These are phyloP conservation scores for Tetraodon nigroviridis DNA, from an alignment of 2,113 vertebrate species.

Conservation along the genomic window DNA sequence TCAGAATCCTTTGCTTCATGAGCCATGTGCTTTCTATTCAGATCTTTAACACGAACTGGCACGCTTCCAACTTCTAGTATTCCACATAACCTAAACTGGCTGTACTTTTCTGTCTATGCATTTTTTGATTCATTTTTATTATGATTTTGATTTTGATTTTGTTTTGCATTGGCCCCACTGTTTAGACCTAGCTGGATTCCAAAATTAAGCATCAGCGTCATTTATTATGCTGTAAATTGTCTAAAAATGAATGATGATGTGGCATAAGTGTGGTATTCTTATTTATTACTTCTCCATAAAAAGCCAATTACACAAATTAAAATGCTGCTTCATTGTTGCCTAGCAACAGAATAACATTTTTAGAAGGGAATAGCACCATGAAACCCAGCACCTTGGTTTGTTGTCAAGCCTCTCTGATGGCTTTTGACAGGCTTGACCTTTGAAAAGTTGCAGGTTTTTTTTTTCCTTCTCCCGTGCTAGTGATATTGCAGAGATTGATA, in stretches of 20 bases:
- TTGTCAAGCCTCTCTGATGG: slow-evolving; percentile 23
- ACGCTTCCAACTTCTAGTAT: not conserved
- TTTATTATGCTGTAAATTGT: too few relatives aligned
- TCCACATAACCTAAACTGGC: not conserved
- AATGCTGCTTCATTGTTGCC: slow-evolving; percentile 53
- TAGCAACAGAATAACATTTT: slow-evolving; percentile 26
- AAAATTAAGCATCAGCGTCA: slow-evolving; percentile 4
- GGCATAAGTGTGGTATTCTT: not conserved
- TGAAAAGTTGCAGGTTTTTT: not conserved
- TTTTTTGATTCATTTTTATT: not conserved
- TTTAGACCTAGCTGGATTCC: slow-evolving; percentile 24
- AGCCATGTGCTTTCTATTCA: not conserved
- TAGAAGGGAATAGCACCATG: slow-evolving; percentile 10
- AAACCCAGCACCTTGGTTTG: slow-evolving; percentile 13
- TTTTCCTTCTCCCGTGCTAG: slow-evolving; percentile 1
- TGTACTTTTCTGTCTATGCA: too few relatives aligned
- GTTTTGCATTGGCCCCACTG: not conserved
- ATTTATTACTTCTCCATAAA: not conserved
- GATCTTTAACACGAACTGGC: too few relatives aligned
- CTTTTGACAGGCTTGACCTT: slow-evolving; percentile 53
- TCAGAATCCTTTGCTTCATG: slow-evolving; percentile 7
- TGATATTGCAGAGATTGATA: slow-evolving; percentile 11
- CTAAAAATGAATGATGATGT: too few relatives aligned
- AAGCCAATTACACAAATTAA: slow-evolving; percentile 18
- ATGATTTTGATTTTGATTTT: not conserved